A percentile compares a stretch with the other conserved stretches of the same genome.
Evolutionary conservation across 2,113 vertebrate species (phyloP).

Genomic region (Stercorarius parasiticus): DNA sequence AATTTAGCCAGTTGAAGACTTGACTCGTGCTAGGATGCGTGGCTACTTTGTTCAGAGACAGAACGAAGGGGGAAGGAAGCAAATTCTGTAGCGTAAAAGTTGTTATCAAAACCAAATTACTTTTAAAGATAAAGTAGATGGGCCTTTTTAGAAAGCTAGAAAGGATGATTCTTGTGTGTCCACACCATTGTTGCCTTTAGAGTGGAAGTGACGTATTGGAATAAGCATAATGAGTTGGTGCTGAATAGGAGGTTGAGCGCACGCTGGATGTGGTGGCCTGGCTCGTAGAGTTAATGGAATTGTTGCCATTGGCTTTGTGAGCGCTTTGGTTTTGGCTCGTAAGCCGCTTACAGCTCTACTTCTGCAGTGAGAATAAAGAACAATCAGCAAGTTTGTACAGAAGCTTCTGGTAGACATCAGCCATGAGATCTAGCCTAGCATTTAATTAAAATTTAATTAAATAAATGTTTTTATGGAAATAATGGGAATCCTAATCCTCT

Average conservation of each 20-base stretch:
- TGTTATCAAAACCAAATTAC: background rate
- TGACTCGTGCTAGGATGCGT: background rate
- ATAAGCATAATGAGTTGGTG: background rate
- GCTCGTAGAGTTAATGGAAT: background rate
- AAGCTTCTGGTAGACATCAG: background rate
- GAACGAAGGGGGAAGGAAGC: background rate
- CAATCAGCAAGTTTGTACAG: background rate
- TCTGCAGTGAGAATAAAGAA: background rate
- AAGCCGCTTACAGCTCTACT: background rate
- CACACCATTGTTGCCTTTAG: background rate
- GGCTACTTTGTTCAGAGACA: background rate
- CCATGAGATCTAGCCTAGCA: background rate
- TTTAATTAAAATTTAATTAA: background rate
- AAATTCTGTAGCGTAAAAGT: background rate
- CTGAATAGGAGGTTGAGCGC: background rate
- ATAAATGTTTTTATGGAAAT: background rate
- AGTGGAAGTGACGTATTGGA: background rate
- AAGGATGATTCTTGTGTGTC: background rate
- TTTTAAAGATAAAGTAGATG: background rate
- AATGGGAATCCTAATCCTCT: background rate
- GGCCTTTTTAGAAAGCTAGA: background rate
- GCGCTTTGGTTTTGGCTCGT: background rate
- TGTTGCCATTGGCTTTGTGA: background rate
- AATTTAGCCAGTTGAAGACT: background rate
- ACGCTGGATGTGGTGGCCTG: accelerated